These are phyloP conservation scores for Pituophis catenifer DNA, from an alignment of 2,113 vertebrate species.

Conservation along the genomic window DNA sequence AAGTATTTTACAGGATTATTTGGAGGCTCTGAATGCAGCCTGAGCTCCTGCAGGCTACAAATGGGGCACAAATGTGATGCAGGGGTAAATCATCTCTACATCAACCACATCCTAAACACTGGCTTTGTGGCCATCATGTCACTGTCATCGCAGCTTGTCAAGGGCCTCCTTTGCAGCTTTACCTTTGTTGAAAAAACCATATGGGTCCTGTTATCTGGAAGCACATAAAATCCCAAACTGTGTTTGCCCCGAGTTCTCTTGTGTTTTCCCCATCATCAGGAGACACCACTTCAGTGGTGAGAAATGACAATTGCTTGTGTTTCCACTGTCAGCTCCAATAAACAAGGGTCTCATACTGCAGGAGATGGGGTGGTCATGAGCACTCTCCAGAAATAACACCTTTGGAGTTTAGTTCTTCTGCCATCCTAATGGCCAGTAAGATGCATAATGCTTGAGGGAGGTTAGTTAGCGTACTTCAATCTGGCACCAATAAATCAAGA, in stretches of 20 bases:
- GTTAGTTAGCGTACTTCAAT: neutral
- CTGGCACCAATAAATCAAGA: fast-evolving
- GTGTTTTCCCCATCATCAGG: slow-evolving; percentile 31
- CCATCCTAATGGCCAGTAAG: neutral
- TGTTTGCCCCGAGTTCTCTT: slow-evolving; percentile 40
- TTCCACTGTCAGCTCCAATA: slow-evolving; percentile 54
- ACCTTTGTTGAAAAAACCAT: slow-evolving; percentile 8
- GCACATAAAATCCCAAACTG: slow-evolving; percentile 40
- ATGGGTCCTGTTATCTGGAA: slow-evolving; percentile 41
- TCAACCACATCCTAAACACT: neutral
- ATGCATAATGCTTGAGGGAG: neutral
- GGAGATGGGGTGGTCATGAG: neutral
- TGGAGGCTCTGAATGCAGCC: neutral
- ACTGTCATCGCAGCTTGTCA: neutral
- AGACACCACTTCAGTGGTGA: slow-evolving; percentile 47
- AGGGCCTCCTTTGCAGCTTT: fast-evolving
- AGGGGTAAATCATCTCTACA: neutral
- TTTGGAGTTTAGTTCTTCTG: neutral
- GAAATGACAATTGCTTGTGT: slow-evolving; percentile 43
- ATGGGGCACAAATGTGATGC: neutral
- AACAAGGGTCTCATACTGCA: slow-evolving; percentile 11
- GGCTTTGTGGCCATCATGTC: neutral
- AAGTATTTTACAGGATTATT: neutral
- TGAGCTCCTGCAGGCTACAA: neutral
- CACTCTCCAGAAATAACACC: slow-evolving; percentile 29